Evolutionary conservation across 1,140 invertebrate genomes (phyloP), one percentile per base, ranked within the genome.

Genomic region (Cydia strobilella): DNA sequence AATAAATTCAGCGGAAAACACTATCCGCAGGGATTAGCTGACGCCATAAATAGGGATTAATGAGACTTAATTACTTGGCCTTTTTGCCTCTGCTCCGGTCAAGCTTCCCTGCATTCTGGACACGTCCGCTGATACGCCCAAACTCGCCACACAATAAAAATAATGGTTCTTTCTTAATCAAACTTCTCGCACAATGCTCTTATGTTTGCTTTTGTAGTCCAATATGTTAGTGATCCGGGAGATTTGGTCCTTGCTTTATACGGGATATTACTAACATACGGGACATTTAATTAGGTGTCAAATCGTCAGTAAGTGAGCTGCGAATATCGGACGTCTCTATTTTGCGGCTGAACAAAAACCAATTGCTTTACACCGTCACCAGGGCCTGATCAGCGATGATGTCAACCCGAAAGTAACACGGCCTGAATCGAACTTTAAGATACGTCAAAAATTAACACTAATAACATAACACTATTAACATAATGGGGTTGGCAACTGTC

Each of bases 11-110:
- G 51, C 63, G 77, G 71, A 72, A 77, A 76, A 74, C 75, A 77
- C 76, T 85, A 79, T 80, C 79, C 76, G 54, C 51, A 74, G 75
- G 82, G 81, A 86, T 87, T 87, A 86, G 73, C 74, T 69, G 77
- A 72, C 75, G 74, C 78, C 76, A 85, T 86, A 87, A 85, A 88
- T 89, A 83, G 72, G 80, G 83, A 85, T 89, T 85, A 87, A 87
- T 87, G 81, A 86, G 82, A 77, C 85, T 89, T 88, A 88, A 87
- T 86, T 88, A 87, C 79, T 83, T 83, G 76, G 78, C 83, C 76
- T 81, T 83, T 84, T 86, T 78, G 79, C 74, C 74, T 78, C 65
- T 73, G 74, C 75, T 69, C 59, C 74, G 71, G 66, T 75, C 72
- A 54, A 42, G 76, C 59, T 65, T n/a, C 74, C 62, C 80, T 31